A percentile compares a stretch with the other conserved stretches of the same genome.
These are phyloP conservation scores for Cirrhinus molitorella DNA, from an alignment of 2,797 vertebrate species.

Conservation along the genomic window DNA sequence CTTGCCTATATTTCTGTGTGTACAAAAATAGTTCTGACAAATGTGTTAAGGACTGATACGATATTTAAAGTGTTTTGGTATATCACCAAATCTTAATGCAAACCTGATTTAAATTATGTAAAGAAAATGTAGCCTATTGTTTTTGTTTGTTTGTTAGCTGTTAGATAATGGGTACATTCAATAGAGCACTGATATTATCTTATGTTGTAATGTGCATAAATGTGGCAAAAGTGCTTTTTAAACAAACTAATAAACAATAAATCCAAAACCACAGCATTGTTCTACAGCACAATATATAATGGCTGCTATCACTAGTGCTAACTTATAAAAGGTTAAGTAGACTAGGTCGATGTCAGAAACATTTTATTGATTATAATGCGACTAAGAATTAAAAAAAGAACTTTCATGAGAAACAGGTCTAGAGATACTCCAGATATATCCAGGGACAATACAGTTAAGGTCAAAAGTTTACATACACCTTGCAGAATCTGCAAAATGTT, in stretches of 20 bases:
- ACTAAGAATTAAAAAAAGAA: too few relatives aligned
- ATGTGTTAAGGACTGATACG: background rate
- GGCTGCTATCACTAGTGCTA: background rate
- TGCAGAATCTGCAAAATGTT: too few relatives aligned
- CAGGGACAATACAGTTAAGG: background rate
- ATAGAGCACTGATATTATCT: background rate
- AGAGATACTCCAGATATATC: background rate
- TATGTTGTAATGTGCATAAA: too few relatives aligned
- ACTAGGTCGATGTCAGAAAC: background rate
- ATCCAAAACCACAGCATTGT: background rate
- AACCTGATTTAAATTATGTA: background rate
- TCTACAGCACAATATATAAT: background rate
- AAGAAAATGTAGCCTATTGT: background rate
- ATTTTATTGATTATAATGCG: too few relatives aligned
- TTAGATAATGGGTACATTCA: background rate
- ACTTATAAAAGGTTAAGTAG: background rate
- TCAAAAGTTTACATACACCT: too few relatives aligned
- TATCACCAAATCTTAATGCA: background rate
- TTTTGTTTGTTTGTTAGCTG: background rate
- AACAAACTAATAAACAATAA: background rate
- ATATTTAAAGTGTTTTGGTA: background rate
- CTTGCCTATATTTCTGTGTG: background rate
- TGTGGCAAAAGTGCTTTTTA: too few relatives aligned
- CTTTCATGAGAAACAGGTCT: too few relatives aligned
- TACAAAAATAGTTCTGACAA: background rate